Evolutionary conservation across 2,797 vertebrate genomes (phyloP), one percentile per base, ranked within the genome.

Genomic region (Gambusia yucatana): DNA sequence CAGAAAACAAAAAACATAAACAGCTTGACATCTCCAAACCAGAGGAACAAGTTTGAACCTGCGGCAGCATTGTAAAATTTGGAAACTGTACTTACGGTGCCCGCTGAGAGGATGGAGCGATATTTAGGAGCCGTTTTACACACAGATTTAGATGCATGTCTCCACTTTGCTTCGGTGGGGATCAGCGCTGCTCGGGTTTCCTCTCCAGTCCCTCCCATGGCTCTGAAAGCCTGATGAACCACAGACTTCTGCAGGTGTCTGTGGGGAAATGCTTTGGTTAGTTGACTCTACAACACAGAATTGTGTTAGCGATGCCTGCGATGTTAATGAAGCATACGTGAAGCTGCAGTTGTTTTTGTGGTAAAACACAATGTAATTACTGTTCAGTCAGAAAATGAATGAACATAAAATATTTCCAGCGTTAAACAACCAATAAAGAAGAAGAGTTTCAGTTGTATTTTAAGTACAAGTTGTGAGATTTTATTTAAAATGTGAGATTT

Each of bases 81-180:
- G 80, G 63, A 22, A 79, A 81, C 83, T 75, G 85, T 91, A 98
- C 98, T 99, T 98, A 99, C 98, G 90, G 96, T 95, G 96, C 95
- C 90, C 73, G 95, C 93, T 63, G 96, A 91, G 75, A 97, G 94
- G 95, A 96, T 91, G 94, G 96, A 96, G 95, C 95, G 92, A 96
- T 96, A 96, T 95, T 96, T 96, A 83, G 94, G 96, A 88, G 96
- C 94, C 84, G 93, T 95, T 94, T 96, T 97, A 96, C 94, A 95
- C 91, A 96, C 89, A 84, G 94, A 96, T 93, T 94, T 96, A 94
- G 94, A 93, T 88, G 94, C 89, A 71, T 89, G 93, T 95, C 94
- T 94, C 95, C 96, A 96, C 75, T 95, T 89, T 88, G 95, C 89
- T 85, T 92, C 93, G 47, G 84, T 91, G 81, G 86, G 90, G 86